Evolutionary conservation across 2,888 invertebrate genomes (phyloP).

Genomic region (Xestia sexstrigata): DNA sequence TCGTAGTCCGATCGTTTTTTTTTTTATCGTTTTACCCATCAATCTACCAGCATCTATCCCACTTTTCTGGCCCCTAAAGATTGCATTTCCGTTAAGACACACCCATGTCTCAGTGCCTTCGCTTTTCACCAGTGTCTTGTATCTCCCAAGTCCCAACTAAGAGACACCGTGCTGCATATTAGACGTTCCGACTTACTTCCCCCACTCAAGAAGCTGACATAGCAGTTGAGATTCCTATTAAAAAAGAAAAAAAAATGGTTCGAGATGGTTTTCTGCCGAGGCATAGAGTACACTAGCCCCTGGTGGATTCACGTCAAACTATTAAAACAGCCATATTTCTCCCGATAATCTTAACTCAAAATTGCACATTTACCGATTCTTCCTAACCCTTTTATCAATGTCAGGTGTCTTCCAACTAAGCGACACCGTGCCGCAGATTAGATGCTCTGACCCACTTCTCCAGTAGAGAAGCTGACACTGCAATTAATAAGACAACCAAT

Average conservation of each 20-base stretch:
- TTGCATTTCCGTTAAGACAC: neutral
- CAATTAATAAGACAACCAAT: slow-evolving; percentile 58
- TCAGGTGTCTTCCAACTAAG: slow-evolving; percentile 54
- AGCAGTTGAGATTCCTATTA: no score
- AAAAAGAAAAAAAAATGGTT: no score
- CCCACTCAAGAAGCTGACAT: slow-evolving; percentile 44
- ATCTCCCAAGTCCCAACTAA: slow-evolving; percentile 54
- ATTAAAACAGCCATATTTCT: neutral
- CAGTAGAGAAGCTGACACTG: slow-evolving; percentile 52
- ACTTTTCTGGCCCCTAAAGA: no score
- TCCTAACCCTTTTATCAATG: slow-evolving; percentile 1
- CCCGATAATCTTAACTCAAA: no score
- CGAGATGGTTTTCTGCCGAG: no score
- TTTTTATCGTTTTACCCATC: neutral
- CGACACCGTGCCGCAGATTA: slow-evolving; percentile 55
- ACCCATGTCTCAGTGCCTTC: neutral
- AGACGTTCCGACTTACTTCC: slow-evolving; percentile 58
- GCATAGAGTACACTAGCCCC: no score
- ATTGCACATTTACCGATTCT: no score
- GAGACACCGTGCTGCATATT: slow-evolving; percentile 48
- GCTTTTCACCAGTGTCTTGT: slow-evolving; percentile 26
- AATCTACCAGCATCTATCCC: neutral
- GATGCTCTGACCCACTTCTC: slow-evolving; percentile 59
- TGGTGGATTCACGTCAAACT: neutral
- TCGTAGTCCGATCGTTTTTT: no score